Evolutionary conservation across 2,888 invertebrate species (phyloP).

Genomic region (Ormyrus rosae): DNA sequence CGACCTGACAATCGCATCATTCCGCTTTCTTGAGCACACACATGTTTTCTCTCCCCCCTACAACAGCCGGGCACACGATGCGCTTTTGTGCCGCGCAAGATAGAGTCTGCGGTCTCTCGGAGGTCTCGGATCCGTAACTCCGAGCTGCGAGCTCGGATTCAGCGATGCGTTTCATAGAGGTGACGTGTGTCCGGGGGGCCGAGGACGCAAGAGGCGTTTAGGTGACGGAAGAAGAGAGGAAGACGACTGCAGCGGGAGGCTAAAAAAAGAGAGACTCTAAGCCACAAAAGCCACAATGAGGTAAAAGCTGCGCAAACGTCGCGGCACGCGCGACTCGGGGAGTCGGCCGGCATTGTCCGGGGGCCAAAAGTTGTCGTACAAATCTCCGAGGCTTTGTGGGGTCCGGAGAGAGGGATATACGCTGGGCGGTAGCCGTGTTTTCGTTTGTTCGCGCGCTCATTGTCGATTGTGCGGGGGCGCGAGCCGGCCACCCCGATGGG

Average conservation of each 20-base stretch:
- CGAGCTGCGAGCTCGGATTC: no score
- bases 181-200: no score
- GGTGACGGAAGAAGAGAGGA: background rate
- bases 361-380: slow-evolving; percentile 56
- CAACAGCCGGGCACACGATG: no score
- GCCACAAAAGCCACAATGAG: slow-evolving; percentile 16
- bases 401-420: slow-evolving; percentile 49
- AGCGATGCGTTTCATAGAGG: no score
- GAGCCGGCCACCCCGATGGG: no score
- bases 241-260: background rate
- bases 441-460: slow-evolving; percentile 62
- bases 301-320: slow-evolving; percentile 5
- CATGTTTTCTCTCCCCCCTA: background rate
- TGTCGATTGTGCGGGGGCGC: slow-evolving; percentile 37
- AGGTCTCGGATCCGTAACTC: background rate
- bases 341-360: background rate
- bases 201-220: background rate
- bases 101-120: background rate
- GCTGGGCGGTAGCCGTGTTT: slow-evolving; percentile 67
- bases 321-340: slow-evolving; percentile 3
- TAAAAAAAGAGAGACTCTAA: slow-evolving; percentile 11
- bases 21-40: background rate
- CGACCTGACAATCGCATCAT: slow-evolving; percentile 27
- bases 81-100: background rate
- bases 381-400: slow-evolving; percentile 65